Evolutionary conservation across 64 coral and sea anemone species (phyloP).

Genomic region (Stichodactyla helianthus): DNA sequence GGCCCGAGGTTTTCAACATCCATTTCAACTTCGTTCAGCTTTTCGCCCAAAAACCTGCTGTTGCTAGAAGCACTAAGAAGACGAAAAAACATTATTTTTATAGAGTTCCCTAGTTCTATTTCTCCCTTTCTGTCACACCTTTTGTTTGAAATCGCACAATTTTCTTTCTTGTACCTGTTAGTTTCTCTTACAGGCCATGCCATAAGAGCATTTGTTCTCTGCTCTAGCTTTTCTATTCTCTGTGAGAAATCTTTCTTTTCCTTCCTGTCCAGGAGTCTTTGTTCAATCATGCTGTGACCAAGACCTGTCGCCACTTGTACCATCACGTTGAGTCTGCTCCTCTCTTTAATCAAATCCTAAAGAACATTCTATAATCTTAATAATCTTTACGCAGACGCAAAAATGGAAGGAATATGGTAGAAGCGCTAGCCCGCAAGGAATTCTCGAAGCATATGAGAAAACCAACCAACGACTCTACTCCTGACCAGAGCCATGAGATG

Average conservation of each 20-base stretch:
- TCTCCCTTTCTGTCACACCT: too few species aligned
- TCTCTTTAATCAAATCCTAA: not conserved
- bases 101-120: too few species aligned
- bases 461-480: too few species aligned
- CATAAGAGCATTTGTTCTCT: not conserved
- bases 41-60: not conserved
- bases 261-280: not conserved
- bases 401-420: too few species aligned
- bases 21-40: not conserved
- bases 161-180: not conserved
- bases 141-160: not conserved
- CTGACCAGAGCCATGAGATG: too few species aligned
- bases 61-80: not conserved
- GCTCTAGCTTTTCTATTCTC: not conserved
- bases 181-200: not conserved
- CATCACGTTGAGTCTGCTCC: not conserved
- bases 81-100: not conserved
- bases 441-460: too few species aligned
- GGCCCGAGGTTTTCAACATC: not conserved
- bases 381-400: too few species aligned
- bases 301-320: not conserved
- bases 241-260: not conserved
- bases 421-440: too few species aligned
- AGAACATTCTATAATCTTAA: not conserved
- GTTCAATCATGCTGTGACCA: conserved; percentile 5